Evolutionary conservation across 2,888 invertebrate species (phyloP).

Genomic region (Asteroscopus sphinx): DNA sequence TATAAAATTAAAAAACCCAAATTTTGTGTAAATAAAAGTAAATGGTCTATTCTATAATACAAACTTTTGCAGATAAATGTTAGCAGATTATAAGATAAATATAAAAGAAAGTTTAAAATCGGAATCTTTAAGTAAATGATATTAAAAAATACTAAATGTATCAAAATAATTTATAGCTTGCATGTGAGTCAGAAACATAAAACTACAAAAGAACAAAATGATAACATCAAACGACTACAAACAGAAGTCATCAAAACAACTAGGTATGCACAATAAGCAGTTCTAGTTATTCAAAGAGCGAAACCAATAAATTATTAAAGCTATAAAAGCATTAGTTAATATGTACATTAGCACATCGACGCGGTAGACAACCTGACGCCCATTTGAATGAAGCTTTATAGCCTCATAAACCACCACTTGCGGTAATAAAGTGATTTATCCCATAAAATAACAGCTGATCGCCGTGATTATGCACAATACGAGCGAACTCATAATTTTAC

Average conservation of each 20-base stretch:
- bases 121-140: too few relatives aligned
- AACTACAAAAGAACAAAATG: background rate
- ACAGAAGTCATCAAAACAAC: background rate
- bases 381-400: conserved; percentile 77
- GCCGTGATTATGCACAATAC: conserved; percentile 86
- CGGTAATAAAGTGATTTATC: conserved; percentile 85
- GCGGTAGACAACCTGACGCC: conserved; percentile 71
- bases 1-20: too few relatives aligned
- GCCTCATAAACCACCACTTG: conserved; percentile 80
- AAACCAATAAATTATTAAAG: conserved; percentile 57
- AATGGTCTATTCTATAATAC: too few relatives aligned
- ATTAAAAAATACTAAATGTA: too few relatives aligned
- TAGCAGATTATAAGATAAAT: too few relatives aligned
- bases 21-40: too few relatives aligned
- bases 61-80: too few relatives aligned
- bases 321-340: conserved; percentile 59
- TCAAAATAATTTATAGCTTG: too few relatives aligned
- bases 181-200: too few relatives aligned
- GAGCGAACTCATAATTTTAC: conserved; percentile 89
- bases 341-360: conserved; percentile 67
- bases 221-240: background rate
- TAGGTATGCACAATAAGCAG: conserved; percentile 7
- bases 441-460: conserved; percentile 88
- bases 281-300: conserved; percentile 41
- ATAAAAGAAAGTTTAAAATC: too few relatives aligned